These are phyloP conservation scores for Nasonovia ribisnigri DNA, from an alignment of 2,888 invertebrate genomes.

Conservation along the genomic window DNA sequence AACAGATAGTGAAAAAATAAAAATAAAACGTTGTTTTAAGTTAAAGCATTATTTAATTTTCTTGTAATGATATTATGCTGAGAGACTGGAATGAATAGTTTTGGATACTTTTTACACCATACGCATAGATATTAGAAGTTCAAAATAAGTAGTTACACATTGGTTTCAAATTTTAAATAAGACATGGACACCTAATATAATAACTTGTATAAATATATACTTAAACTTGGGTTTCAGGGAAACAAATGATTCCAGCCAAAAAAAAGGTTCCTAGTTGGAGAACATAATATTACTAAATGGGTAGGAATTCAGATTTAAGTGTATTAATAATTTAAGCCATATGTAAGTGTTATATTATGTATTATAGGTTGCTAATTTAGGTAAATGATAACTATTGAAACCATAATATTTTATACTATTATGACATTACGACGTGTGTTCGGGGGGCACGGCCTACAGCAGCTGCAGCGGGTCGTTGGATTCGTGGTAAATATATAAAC, in stretches of 20 bases:
- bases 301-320: too few species aligned
- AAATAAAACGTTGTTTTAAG: neutral
- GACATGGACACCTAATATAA: neutral
- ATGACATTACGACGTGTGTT: neutral
- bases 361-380: too few species aligned
- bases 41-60: neutral
- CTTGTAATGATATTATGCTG: neutral
- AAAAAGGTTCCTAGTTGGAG: too few species aligned
- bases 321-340: too few species aligned
- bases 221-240: too few species aligned
- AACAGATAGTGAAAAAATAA: neutral
- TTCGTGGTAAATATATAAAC: neutral
- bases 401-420: too few species aligned
- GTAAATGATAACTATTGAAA: too few species aligned
- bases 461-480: neutral
- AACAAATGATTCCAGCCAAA: too few species aligned
- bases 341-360: too few species aligned
- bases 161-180: neutral
- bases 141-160: neutral
- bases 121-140: neutral
- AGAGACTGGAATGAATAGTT: neutral
- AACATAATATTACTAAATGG: too few species aligned
- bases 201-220: too few species aligned
- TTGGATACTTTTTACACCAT: neutral
- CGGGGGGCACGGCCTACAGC: neutral